A percentile compares a stretch with the other conserved stretches of the same genome.
Evolutionary conservation across 1,140 invertebrate genomes (phyloP).

Genomic region (Zaprionus gabonicus): DNA sequence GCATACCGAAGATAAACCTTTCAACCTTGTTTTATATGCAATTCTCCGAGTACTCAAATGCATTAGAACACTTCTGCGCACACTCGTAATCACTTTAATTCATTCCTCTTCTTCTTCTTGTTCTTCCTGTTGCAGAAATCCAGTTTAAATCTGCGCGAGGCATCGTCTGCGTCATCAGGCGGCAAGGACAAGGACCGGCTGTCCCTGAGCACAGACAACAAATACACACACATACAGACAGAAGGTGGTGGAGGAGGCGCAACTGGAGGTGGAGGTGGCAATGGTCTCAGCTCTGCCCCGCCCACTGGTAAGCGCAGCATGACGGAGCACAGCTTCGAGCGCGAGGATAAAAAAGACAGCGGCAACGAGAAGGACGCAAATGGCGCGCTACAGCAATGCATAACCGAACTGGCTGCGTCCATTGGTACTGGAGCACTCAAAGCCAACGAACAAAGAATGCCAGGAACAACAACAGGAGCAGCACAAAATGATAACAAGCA

Average conservation of each 20-base stretch:
- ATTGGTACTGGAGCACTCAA: slow-evolving; percentile 55
- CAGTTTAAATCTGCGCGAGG: slow-evolving; percentile 80
- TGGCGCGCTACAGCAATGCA: slow-evolving; percentile 86
- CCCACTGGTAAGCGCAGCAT: slow-evolving; percentile 51
- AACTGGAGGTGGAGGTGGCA: slow-evolving; percentile 14
- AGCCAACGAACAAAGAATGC: slow-evolving; percentile 57
- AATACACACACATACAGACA: slow-evolving; percentile 69
- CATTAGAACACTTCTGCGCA: not conserved
- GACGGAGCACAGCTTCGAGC: slow-evolving; percentile 71
- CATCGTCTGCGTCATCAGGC: slow-evolving; percentile 47
- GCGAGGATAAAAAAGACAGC: slow-evolving; percentile 77
- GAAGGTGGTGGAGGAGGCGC: slow-evolving; percentile 33
- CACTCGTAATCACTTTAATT: slow-evolving; percentile 1
- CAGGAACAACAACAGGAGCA: not conserved
- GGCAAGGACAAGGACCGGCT: slow-evolving; percentile 76
- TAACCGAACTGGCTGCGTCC: slow-evolving; percentile 88
- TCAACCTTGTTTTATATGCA: not conserved
- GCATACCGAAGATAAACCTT: no score
- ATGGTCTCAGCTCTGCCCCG: slow-evolving; percentile 59
- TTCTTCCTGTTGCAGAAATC: slow-evolving; percentile 68
- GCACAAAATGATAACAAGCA: slow-evolving; percentile 25
- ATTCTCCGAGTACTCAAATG: not conserved
- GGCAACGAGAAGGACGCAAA: slow-evolving; percentile 81
- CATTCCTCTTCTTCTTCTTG: not conserved
- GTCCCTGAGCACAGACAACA: slow-evolving; percentile 80